Evolutionary conservation across 2,113 vertebrate species (phyloP).

Genomic region (Petaurus breviceps): DNA sequence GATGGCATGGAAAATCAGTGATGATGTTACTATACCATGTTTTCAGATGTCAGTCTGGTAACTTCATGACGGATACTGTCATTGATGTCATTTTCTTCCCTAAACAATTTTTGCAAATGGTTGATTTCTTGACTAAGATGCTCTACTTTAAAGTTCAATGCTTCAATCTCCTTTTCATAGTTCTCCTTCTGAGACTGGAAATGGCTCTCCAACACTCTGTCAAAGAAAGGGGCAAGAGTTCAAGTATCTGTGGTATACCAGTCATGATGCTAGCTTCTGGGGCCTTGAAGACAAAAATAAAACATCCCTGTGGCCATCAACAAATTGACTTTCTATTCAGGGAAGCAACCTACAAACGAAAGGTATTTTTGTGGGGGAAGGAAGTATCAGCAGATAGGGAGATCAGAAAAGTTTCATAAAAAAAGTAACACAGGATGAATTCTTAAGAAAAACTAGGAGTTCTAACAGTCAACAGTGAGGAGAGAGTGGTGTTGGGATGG

Average conservation of each 20-base stretch:
- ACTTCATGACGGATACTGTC: slow-evolving; percentile 92
- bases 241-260: neutral
- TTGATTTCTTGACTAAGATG: slow-evolving; percentile 93
- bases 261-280: neutral
- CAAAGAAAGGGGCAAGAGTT: neutral
- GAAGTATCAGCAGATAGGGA: neutral
- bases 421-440: neutral
- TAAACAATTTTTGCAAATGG: slow-evolving; percentile 91
- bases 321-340: neutral
- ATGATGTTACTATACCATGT: slow-evolving; percentile 84
- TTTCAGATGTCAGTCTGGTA: slow-evolving; percentile 91
- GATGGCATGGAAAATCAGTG: neutral
- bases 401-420: neutral
- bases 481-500: neutral
- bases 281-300: neutral
- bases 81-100: slow-evolving; percentile 92
- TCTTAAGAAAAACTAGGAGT: neutral
- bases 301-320: neutral
- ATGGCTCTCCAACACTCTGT: slow-evolving; percentile 91
- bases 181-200: slow-evolving; percentile 91
- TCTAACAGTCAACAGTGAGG: neutral
- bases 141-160: slow-evolving; percentile 89
- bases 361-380: neutral
- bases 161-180: slow-evolving; percentile 91
- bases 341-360: neutral